A percentile compares a stretch with the other conserved stretches of the same genome.
These are phyloP conservation scores for Caenorhabditis virilis DNA, from an alignment of 2,888 invertebrate genomes.

Conservation along the genomic window DNA sequence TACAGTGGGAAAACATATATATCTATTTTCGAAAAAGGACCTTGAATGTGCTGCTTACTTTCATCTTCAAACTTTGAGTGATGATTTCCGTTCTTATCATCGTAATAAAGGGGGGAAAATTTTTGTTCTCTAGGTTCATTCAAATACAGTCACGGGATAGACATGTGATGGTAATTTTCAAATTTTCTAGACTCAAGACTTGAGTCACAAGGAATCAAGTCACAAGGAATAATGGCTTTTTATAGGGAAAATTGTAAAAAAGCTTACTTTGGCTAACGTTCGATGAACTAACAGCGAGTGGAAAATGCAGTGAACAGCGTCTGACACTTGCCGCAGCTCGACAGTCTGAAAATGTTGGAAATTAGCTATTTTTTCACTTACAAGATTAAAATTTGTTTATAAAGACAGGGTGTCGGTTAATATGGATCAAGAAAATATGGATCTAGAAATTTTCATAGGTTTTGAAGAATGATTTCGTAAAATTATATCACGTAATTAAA, in stretches of 20 bases:
- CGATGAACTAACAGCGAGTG: conserved; percentile 72
- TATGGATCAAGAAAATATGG: no score
- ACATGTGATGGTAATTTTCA: neutral
- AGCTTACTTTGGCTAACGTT: conserved; percentile 70
- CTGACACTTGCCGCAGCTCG: conserved; percentile 70
- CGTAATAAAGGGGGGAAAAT: neutral
- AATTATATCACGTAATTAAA: neutral
- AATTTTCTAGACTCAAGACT: neutral
- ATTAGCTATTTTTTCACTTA: no score
- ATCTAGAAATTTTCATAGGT: no score
- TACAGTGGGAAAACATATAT: no score
- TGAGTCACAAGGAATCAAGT: neutral
- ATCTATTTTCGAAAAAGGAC: no score
- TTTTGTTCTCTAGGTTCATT: neutral
- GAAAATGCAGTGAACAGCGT: conserved; percentile 70
- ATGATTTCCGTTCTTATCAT: no score
- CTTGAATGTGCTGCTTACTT: no score
- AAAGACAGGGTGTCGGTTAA: no score
- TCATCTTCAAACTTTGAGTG: no score
- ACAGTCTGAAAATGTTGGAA: conserved; percentile 70
- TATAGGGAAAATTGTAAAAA: neutral
- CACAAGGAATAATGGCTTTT: neutral
- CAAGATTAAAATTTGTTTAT: no score
- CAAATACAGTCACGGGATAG: neutral
- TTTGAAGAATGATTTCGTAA: no score